Conservation (phyloP, 2,113 vertebrate genomes). For the Macquaria ambigua region DNA sequence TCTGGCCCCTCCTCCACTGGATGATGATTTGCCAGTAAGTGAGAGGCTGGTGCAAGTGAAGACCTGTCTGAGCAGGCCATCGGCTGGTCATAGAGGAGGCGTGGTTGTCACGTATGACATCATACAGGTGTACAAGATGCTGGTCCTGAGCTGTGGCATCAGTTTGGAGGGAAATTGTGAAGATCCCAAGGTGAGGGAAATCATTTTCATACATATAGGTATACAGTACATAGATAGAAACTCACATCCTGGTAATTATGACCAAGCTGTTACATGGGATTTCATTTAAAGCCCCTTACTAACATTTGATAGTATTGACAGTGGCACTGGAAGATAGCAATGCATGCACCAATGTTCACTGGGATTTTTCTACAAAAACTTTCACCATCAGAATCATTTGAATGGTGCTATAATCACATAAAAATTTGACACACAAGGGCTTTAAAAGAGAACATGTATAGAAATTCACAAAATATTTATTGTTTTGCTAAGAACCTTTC, state of each 20-base stretch:
- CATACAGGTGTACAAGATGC: constrained; percentile 91
- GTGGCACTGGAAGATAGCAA: background rate
- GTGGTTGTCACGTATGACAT: constrained; percentile 88
- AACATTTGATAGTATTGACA: background rate
- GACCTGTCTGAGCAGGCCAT: constrained; percentile 79
- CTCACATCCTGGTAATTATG: background rate
- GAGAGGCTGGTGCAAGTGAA: constrained; percentile 88
- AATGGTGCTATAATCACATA: background rate
- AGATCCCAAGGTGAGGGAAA: constrained; percentile 91
- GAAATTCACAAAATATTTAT: background rate
- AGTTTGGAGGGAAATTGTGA: constrained; percentile 90
- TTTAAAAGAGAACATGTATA: background rate
- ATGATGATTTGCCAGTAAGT: constrained; percentile 86
- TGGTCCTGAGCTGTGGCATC: constrained; percentile 91
- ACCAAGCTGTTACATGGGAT: background rate
- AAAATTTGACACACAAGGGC: background rate
- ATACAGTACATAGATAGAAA: background rate
- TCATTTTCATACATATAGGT: background rate
- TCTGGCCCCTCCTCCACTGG: constrained; percentile 92
- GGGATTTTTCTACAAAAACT: background rate
- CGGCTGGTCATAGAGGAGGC: constrained; percentile 42
- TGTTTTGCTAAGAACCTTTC: background rate
- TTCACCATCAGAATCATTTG: background rate
- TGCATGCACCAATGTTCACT: background rate
- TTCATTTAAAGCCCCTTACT: background rate